Evolutionary conservation across 2,797 vertebrate species (phyloP).

Genomic region (Fistularia tabacaria): DNA sequence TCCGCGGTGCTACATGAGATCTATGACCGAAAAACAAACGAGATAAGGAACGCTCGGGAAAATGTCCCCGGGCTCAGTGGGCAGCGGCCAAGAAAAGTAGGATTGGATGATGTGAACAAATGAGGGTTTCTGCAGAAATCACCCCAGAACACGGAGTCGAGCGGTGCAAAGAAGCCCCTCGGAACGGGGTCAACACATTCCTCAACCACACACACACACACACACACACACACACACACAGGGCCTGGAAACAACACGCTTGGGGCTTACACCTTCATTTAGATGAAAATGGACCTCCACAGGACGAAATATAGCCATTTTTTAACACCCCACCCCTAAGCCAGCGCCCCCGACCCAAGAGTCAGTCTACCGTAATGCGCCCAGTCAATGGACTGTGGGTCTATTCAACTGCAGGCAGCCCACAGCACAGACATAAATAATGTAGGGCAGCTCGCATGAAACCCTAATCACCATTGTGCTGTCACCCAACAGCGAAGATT

Average conservation of each 20-base stretch:
- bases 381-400: constrained; percentile 78
- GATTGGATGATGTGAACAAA: constrained; percentile 42
- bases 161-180: constrained; percentile 43
- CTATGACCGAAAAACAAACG: too few relatives aligned
- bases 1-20: too few relatives aligned
- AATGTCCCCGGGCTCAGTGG: constrained; percentile 1
- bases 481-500: constrained; percentile 75
- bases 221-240: constrained; percentile 44
- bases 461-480: constrained; percentile 77
- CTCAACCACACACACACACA: constrained; percentile 38
- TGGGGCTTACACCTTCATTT: constrained; percentile 71
- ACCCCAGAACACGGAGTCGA: constrained; percentile 36
- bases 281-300: constrained; percentile 73
- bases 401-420: constrained; percentile 74
- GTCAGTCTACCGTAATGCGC: constrained; percentile 68
- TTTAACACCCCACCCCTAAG: constrained; percentile 54
- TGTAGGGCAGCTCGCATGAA: constrained; percentile 72
- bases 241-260: constrained; percentile 64
- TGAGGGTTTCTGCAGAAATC: constrained; percentile 49
- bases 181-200: constrained; percentile 67
- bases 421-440: constrained; percentile 75
- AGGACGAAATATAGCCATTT: constrained; percentile 75
- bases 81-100: constrained; percentile 34
- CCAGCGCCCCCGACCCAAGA: constrained; percentile 3
- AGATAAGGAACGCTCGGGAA: too few relatives aligned